Conservation (phyloP, 1,140 invertebrate species). For the Bradysia coprophila region DNA sequence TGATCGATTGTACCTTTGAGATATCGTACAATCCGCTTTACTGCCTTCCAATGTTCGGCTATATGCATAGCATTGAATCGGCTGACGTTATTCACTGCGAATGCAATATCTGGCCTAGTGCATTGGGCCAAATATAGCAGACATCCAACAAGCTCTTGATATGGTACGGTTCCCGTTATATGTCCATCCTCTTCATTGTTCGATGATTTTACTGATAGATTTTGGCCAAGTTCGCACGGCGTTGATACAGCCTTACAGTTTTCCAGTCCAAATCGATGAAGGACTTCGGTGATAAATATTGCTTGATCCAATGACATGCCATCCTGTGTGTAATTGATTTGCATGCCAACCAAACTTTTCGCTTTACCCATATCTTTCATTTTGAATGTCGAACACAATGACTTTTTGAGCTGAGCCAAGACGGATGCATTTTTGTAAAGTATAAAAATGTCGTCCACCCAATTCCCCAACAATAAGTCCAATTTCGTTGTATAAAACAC, state of each 20-base stretch:
- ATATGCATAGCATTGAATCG: conserved; percentile 10
- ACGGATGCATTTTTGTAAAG: too few relatives aligned
- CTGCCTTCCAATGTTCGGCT: conserved; percentile 13
- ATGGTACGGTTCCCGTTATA: conserved; percentile 9
- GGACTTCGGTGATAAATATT: conserved; percentile 16
- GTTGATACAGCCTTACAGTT: conserved; percentile 11
- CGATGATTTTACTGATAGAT: conserved; percentile 9
- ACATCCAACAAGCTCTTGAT: conserved; percentile 11
- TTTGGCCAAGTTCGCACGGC: conserved; percentile 9
- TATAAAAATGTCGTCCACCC: too few relatives aligned
- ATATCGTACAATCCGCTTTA: conserved; percentile 18
- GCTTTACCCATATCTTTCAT: too few relatives aligned
- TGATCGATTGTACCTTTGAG: conserved; percentile 16
- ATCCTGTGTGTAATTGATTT: too few relatives aligned
- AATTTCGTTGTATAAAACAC: too few relatives aligned
- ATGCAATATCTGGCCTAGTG: conserved; percentile 23
- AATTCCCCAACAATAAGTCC: too few relatives aligned
- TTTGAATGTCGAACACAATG: too few relatives aligned
- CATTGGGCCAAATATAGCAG: conserved; percentile 16
- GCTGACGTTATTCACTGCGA: conserved; percentile 11
- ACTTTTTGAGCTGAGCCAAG: too few relatives aligned
- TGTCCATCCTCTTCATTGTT: conserved; percentile 6
- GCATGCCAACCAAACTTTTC: too few relatives aligned
- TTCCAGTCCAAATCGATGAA: conserved; percentile 10
- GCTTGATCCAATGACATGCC: conserved; percentile 15